Percentiles rank a stretch among this genome's conserved stretches.
Evolutionary conservation across 2,113 vertebrate genomes (phyloP).

Genomic region (Athene noctua): DNA sequence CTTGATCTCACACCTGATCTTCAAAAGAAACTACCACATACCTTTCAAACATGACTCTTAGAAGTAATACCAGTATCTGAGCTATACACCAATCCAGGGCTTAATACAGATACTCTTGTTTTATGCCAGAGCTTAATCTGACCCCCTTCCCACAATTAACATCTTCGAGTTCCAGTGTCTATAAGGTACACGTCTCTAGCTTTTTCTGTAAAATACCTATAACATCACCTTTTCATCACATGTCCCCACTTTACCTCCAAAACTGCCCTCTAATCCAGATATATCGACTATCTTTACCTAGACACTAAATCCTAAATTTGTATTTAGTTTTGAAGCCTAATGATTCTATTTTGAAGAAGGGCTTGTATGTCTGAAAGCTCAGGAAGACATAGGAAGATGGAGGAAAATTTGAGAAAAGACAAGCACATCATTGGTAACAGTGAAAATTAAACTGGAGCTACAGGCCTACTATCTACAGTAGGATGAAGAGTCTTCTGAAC

Average conservation of each 20-base stretch:
- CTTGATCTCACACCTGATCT: neutral
- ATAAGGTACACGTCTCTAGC: neutral
- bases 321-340: neutral
- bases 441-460: neutral
- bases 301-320: neutral
- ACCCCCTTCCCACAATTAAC: neutral
- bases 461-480: neutral
- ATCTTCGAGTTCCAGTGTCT: neutral
- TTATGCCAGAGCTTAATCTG: neutral
- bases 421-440: neutral
- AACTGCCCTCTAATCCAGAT: neutral
- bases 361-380: neutral
- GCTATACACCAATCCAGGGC: neutral
- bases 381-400: neutral
- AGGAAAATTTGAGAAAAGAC: neutral
- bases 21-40: neutral
- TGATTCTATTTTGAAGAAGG: neutral
- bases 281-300: neutral
- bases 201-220: neutral
- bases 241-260: neutral
- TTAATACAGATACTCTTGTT: neutral
- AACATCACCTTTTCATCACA: neutral
- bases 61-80: neutral
- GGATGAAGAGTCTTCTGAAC: neutral
- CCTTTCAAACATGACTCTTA: neutral